Base-by-base conservation (phyloP, 2,113 vertebrate genomes). In the Procavia capensis region DNA sequence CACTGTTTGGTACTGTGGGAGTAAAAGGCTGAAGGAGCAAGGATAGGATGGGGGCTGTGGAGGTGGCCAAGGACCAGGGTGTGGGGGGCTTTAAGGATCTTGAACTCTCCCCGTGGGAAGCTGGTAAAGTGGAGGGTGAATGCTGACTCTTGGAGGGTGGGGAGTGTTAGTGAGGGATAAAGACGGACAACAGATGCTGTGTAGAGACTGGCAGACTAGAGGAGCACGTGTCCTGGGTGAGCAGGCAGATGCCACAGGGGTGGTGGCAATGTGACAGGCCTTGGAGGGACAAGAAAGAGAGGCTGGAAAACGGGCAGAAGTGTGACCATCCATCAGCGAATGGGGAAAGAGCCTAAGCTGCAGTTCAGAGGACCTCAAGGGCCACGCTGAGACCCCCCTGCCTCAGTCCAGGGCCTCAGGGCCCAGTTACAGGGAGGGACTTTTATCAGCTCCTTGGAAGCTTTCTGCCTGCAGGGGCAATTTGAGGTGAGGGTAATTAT, bases 21-120 rank as follows among this genome's bases (percentile, higher is more conserved):
- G 39, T 9, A n/a, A 13, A 72, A 39, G 47, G 3, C 6, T 25
- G 27, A 54, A 22, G 31, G 20, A 54, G 66, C 64, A 24, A 78
- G 79, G 89, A 31, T 31, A 43, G 20, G 36, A n/a, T 1, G 1
- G 13, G 36, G 54, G 74, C 54, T 3, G 0, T 13, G 19, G 19
- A 45, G 43, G 31, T 0, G 2, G 41, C 63, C 2, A 10, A 72
- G 81, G 59, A 29, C 39, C 29, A 24, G 47, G 34, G 17, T 78
- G 64, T 5, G 0, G 16, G 8, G 13, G 57, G 2, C 0, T n/a
- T 25, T 59, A 0, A 54, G n/a, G 20, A 3, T 9, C 61, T 19
- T 6, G 81, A 47, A 45, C 41, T 64, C 31, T 59, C 61, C 39
- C 7, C 24, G 7, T 41, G 50, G 64, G 19, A 29, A 72, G 45